These are phyloP conservation scores for Panulirus ornatus DNA, from an alignment of 1,140 invertebrate genomes.

Conservation along the genomic window DNA sequence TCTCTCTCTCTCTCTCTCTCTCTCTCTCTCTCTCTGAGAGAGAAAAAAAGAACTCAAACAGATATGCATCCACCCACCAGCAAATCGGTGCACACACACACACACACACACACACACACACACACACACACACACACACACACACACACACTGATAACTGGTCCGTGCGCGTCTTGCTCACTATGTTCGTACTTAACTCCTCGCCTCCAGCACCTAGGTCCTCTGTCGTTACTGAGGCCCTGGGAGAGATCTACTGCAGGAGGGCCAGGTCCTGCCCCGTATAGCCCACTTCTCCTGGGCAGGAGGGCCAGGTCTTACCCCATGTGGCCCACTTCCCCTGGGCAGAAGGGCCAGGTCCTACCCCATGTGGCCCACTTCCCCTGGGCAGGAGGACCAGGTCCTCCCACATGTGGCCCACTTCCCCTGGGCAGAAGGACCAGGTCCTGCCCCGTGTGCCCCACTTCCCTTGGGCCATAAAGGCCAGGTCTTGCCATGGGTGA, in stretches of 20 bases:
- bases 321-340: too few species aligned
- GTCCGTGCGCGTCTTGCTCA: background rate
- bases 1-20: conserved; percentile 23
- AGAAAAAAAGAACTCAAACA: background rate
- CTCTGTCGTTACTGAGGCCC: background rate
- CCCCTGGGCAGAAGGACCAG: too few species aligned
- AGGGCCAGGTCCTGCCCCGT: background rate
- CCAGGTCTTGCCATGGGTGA: too few species aligned
- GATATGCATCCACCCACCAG: background rate
- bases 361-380: too few species aligned
- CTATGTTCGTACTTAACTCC: background rate
- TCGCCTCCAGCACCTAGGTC: background rate
- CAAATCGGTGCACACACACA: background rate
- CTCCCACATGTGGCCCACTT: too few species aligned
- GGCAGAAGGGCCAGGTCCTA: too few species aligned
- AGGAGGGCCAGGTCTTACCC: too few species aligned
- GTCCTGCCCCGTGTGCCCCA: too few species aligned
- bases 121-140: conserved; percentile 13
- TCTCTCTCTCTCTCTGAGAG: background rate
- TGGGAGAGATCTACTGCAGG: background rate
- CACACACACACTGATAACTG: background rate
- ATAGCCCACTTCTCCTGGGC: too few species aligned
- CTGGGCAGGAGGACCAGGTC: too few species aligned
- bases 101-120: background rate
- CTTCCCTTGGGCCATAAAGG: too few species aligned